Base-by-base conservation (phyloP, 2,797 vertebrate genomes). In the Cirrhinus mrigala region DNA sequence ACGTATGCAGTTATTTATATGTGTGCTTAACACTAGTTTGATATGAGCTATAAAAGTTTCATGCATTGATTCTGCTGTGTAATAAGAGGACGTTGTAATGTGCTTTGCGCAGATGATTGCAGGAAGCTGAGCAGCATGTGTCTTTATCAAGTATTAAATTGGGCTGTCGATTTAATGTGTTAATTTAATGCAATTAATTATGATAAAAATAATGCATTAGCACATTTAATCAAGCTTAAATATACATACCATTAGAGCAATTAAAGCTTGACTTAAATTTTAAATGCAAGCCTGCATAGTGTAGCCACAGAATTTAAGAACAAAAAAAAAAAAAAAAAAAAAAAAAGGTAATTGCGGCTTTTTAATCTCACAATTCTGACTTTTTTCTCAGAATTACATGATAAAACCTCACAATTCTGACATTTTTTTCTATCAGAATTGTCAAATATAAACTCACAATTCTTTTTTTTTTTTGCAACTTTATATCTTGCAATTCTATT, bases 1-100 rank as follows among this genome's bases (percentile, higher is more conserved):
- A 87, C n/a, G 62, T 87, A 87, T 85, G 87, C 87, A 75, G 87
- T 89, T 90, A 89, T 90, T 89, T 90, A 89, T 90, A 85, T 89
- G 87, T 87, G 87, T 87, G 83, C 89, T 90, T 89, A 89, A 90
- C 86, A 83, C 82, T 83, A 75, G 81, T 77, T 78, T 83, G 86
- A 85, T 76, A 50, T 58, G 62, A 48, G 84, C 40, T 68, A 85
- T 87, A 77, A 86, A 89, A 86, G 86, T 89, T 90, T 87, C 73
- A 86, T 88, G 79, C 40, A 86, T 90, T 84, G 79, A 83, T 78
- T 84, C 79, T 81, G 84, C 76, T 46, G 37, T 71, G 78, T 81
- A 79, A 52, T 81, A 86, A 81, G 70, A 73, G 52, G 48, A 86
- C 20, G n/a, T 69, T 48, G 14, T 5, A 58, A 48, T 16, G 48